A percentile compares a stretch with the other conserved stretches of the same genome.
These are phyloP conservation scores for Poeciliopsis turrubarensis DNA, from an alignment of 2,113 vertebrate genomes.

Conservation along the genomic window DNA sequence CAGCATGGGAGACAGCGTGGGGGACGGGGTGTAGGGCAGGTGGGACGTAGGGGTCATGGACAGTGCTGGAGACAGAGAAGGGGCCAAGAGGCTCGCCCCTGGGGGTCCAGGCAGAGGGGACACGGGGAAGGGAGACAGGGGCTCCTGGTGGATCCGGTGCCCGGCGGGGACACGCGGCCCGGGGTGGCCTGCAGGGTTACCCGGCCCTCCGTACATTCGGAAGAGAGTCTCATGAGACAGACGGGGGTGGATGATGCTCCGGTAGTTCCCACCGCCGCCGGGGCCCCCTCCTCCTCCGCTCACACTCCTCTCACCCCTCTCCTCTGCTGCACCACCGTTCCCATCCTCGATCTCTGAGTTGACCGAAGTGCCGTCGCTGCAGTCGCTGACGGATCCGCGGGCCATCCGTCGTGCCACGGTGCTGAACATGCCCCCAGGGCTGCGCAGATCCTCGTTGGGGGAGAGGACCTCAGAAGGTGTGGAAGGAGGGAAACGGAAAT, in stretches of 20 bases:
- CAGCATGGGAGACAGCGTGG: slow-evolving; percentile 90
- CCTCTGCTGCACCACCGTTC: slow-evolving; percentile 77
- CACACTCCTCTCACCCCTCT: slow-evolving; percentile 63
- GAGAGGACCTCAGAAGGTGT: slow-evolving; percentile 89
- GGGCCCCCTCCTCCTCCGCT: slow-evolving; percentile 63
- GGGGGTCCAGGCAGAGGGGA: slow-evolving; percentile 86
- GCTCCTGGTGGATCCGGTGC: slow-evolving; percentile 85
- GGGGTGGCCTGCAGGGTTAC: slow-evolving; percentile 64
- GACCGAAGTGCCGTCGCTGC: slow-evolving; percentile 89
- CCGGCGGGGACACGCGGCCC: slow-evolving; percentile 73
- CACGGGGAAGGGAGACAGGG: slow-evolving; percentile 88
- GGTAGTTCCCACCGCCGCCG: slow-evolving; percentile 74
- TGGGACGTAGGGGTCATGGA: slow-evolving; percentile 88
- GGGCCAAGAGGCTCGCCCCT: slow-evolving; percentile 81
- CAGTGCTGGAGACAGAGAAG: slow-evolving; percentile 87
- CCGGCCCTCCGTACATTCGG: slow-evolving; percentile 83
- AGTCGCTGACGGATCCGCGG: slow-evolving; percentile 89
- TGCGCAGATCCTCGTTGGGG: slow-evolving; percentile 88
- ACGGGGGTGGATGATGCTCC: slow-evolving; percentile 83
- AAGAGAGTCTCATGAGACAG: slow-evolving; percentile 86
- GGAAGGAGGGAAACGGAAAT: slow-evolving; percentile 91
- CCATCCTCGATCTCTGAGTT: slow-evolving; percentile 90
- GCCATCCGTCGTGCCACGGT: slow-evolving; percentile 85
- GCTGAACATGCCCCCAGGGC: slow-evolving; percentile 83
- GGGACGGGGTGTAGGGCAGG: slow-evolving; percentile 89